Conservation (phyloP, 2,113 vertebrate genomes). For the Embiotoca jacksoni region DNA sequence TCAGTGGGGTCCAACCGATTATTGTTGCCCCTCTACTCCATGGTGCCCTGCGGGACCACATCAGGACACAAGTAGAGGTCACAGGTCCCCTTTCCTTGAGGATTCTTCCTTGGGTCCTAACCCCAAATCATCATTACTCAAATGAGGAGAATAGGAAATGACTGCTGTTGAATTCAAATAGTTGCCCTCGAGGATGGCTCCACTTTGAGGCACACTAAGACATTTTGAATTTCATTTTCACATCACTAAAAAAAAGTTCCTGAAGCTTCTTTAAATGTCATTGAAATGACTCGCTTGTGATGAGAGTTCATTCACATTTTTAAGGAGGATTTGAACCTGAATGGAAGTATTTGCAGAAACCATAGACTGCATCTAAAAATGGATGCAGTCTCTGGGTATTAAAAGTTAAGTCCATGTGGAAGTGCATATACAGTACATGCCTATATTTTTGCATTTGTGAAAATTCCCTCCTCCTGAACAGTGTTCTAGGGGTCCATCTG, state of each 20-base stretch:
- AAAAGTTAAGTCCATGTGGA: no score
- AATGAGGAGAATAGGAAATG: conserved; percentile 28
- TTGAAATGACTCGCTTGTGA: conserved; percentile 5
- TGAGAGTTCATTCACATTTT: neutral
- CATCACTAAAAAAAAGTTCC: conserved; percentile 13
- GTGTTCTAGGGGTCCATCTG: no score
- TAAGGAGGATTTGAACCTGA: no score
- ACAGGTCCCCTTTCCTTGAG: conserved; percentile 61
- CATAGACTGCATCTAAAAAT: no score
- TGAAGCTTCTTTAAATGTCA: neutral
- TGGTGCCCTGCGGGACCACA: conserved; percentile 60
- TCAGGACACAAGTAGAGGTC: conserved; percentile 75
- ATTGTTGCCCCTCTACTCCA: conserved; percentile 55
- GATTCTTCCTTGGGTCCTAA: conserved; percentile 54
- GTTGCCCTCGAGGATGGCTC: conserved; percentile 7
- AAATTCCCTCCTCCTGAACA: no score
- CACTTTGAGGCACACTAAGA: conserved; percentile 28
- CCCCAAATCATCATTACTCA: conserved; percentile 65
- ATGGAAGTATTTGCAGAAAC: no score
- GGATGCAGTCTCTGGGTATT: no score
- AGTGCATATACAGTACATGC: no score
- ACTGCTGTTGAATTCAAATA: conserved; percentile 37
- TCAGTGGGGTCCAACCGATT: conserved; percentile 73
- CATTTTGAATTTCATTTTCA: conserved; percentile 19
- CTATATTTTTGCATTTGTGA: no score